Base-by-base conservation (phyloP, 2,113 vertebrate genomes). In the Notarius lentiginosus region DNA sequence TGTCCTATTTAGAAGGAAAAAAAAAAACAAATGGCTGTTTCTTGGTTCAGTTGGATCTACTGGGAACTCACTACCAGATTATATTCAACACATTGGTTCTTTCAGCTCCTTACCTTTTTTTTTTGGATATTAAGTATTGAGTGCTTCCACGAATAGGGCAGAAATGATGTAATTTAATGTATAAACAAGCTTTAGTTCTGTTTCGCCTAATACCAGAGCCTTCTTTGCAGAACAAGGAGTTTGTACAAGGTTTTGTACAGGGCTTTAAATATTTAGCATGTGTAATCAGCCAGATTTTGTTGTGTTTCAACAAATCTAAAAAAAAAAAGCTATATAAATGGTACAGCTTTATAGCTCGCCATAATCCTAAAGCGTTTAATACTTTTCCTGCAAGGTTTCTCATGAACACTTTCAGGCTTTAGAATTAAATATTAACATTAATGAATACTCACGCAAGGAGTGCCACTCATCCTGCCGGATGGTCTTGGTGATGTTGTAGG, bases 401-500 rank as follows among this genome's bases (percentile, higher is more conserved):
- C 22, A 27, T 7, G 24, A n/a, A 77, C 7, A 17, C 20, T 2
- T 60, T 22, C 10, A 60, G 30, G 30, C 18, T 60, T 41, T 79
- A 79, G 58, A 63, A 51, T 22, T 24, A 17, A 12, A 63, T 49
- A 4, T 22, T 56, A 53, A 0, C 60, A 5, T 65, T 3, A 17
- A 9, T 58, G 4, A 41, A 68, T 86, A 99, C 98, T 99, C 95
- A 99, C 98, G 98, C 82, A 99, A 94, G 82, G 98, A 96, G 0
- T 99, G 98, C 98, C 98, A 99, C 91, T 99, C 98, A 30, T 99
- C 98, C 94, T 99, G 98, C 68, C 97, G 96, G 93, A 99, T 99
- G n/a, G 98, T 99, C 96, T 97, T 98, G 66, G 98, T 98, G 94
- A 98, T 97, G 94, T 99, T 99, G 94, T 96, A 97, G 63, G 98